Evolutionary conservation across 1,140 invertebrate species (phyloP).

Genomic region (Drosophila paulistorum): DNA sequence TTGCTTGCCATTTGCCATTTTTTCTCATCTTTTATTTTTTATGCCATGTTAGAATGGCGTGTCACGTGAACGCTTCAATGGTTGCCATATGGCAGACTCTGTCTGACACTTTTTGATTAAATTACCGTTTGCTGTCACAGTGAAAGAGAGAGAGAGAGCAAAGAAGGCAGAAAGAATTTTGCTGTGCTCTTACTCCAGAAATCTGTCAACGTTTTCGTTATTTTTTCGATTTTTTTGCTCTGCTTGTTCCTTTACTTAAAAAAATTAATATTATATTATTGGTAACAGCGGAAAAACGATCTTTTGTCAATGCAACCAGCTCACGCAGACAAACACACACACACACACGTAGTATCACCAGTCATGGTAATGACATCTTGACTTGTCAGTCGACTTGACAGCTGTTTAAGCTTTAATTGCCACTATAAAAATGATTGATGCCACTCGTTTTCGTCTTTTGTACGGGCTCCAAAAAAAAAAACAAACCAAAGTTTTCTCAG

Average conservation of each 20-base stretch:
- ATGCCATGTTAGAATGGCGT: conserved; percentile 9
- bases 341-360: not conserved
- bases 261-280: conserved; percentile 35
- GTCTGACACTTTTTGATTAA: conserved; percentile 60
- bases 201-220: conserved; percentile 23
- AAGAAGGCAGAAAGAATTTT: not conserved
- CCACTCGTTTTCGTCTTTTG: conserved; percentile 21
- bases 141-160: conserved; percentile 20
- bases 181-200: conserved; percentile 33
- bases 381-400: conserved; percentile 39
- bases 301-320: conserved; percentile 1
- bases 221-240: conserved; percentile 2
- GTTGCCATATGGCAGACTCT: conserved; percentile 51
- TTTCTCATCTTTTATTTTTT: conserved; percentile 5
- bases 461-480: not conserved
- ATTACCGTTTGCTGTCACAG: conserved; percentile 58
- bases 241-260: not conserved
- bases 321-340: not conserved
- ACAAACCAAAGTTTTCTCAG: conserved; percentile 17
- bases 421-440: conserved; percentile 54
- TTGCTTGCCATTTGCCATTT: conserved; percentile 17
- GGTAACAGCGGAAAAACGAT: conserved; percentile 20
- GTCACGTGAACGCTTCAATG: conserved; percentile 35
- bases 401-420: conserved; percentile 51
- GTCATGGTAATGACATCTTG: conserved; percentile 42